A percentile compares a stretch with the other conserved stretches of the same genome.
phyloP scores from a whole-genome alignment of 2,888 invertebrate species.

The Theretra japonica region DNA sequence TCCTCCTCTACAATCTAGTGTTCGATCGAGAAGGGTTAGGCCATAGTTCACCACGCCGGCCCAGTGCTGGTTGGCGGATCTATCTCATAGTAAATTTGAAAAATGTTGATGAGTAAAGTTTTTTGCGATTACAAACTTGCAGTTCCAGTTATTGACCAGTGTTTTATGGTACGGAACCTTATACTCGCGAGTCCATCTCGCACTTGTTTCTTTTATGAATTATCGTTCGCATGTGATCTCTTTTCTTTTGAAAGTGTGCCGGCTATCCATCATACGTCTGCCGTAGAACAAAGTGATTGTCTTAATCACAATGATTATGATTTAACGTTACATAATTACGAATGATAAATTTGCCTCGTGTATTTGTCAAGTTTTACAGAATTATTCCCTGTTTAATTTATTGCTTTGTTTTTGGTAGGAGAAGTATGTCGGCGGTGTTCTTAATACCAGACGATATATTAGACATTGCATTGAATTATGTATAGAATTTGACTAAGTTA shows the following conservation, averaged over 20 bases:
- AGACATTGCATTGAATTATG: background rate
- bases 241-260: conserved; percentile 70
- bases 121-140: too few relatives aligned
- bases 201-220: conserved; percentile 62
- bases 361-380: conserved; percentile 11
- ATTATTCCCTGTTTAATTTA: background rate
- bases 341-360: background rate
- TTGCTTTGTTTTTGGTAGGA: background rate
- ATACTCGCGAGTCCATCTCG: too few relatives aligned
- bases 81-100: too few relatives aligned
- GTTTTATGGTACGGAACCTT: too few relatives aligned
- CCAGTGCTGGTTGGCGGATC: too few relatives aligned
- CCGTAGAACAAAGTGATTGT: conserved; percentile 59
- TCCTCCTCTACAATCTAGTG: too few relatives aligned
- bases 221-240: conserved; percentile 72
- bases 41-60: too few relatives aligned
- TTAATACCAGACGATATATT: background rate
- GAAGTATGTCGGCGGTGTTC: background rate
- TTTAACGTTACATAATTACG: conserved; percentile 38
- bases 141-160: too few relatives aligned
- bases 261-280: conserved; percentile 69
- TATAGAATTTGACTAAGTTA: too few relatives aligned
- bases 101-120: too few relatives aligned
- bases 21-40: too few relatives aligned
- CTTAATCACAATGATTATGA: conserved; percentile 43